phyloP scores from a whole-genome alignment of 2,797 vertebrate genomes.

The Artibeus lituratus region DNA sequence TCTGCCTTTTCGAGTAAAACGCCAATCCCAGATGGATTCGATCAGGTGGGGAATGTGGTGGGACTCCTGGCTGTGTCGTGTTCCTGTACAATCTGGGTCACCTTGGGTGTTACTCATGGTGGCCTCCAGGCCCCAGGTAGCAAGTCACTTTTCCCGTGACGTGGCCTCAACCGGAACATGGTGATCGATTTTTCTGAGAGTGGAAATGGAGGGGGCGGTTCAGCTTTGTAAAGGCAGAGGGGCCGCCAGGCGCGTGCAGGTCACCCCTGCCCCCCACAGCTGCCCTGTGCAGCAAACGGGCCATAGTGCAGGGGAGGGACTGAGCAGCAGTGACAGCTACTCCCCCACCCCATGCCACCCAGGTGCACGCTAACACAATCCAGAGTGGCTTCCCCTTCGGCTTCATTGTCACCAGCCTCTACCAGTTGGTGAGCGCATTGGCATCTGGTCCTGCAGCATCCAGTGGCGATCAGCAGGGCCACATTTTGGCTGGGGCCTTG shows the following conservation, averaged over 20 bases:
- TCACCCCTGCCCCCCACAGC: too few relatives aligned
- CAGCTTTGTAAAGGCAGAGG: background rate
- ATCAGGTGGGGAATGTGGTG: constrained; percentile 37
- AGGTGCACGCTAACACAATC: background rate
- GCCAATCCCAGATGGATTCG: constrained; percentile 61
- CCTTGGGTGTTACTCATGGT: constrained; percentile 56
- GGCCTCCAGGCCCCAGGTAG: constrained; percentile 42
- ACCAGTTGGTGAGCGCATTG: rapidly evolving
- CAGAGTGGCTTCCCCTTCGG: background rate
- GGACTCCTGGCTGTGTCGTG: constrained; percentile 36
- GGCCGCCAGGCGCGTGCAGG: rapidly evolving
- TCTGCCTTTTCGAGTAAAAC: constrained; percentile 68
- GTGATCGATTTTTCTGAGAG: background rate
- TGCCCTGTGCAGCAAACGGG: rapidly evolving
- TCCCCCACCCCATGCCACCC: rapidly evolving
- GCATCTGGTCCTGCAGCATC: background rate
- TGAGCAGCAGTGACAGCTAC: rapidly evolving
- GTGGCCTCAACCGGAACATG: background rate
- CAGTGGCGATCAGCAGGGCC: background rate
- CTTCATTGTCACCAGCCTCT: background rate
- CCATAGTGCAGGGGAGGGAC: rapidly evolving
- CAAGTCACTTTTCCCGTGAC: constrained; percentile 41
- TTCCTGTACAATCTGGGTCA: constrained; percentile 22
- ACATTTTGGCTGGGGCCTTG: background rate
- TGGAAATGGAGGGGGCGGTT: rapidly evolving